Conservation (phyloP, 2,888 invertebrate genomes). For the Nymphalis c-album region DNA sequence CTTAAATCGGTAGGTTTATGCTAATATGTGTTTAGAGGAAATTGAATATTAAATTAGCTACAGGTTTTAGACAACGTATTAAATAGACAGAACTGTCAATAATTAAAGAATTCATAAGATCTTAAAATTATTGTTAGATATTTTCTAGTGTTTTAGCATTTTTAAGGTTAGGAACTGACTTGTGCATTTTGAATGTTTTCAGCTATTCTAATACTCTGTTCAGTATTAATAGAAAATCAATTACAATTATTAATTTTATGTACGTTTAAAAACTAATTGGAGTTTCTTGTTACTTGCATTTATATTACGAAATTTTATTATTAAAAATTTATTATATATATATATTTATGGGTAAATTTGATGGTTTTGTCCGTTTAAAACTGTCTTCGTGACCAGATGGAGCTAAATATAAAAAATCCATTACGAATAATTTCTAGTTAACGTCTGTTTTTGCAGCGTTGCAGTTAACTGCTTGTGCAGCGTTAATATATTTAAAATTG, state of each 20-base stretch:
- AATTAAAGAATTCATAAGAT: conserved; percentile 10
- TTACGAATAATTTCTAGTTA: neutral
- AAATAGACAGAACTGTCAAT: conserved; percentile 27
- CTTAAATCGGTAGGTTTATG: conserved; percentile 58
- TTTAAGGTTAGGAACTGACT: neutral
- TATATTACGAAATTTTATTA: neutral
- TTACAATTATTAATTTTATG: neutral
- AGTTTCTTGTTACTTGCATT: neutral
- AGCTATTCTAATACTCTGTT: neutral
- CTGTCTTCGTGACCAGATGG: conserved; percentile 2
- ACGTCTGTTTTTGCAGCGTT: neutral
- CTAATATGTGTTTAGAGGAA: conserved; percentile 28
- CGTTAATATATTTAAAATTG: neutral
- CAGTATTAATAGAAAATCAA: neutral
- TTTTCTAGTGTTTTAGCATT: neutral
- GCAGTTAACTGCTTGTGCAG: conserved; percentile 3
- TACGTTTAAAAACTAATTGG: neutral
- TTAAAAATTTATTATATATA: conserved; percentile 1
- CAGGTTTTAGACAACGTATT: conserved; percentile 20
- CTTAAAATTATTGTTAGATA: neutral
- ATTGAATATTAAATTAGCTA: conserved; percentile 14
- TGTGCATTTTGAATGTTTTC: neutral
- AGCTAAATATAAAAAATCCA: neutral
- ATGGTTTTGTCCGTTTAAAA: conserved; percentile 7
- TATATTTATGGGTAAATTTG: neutral